phyloP scores from a whole-genome alignment of 2,888 invertebrate genomes.

The Drosophila robusta region DNA sequence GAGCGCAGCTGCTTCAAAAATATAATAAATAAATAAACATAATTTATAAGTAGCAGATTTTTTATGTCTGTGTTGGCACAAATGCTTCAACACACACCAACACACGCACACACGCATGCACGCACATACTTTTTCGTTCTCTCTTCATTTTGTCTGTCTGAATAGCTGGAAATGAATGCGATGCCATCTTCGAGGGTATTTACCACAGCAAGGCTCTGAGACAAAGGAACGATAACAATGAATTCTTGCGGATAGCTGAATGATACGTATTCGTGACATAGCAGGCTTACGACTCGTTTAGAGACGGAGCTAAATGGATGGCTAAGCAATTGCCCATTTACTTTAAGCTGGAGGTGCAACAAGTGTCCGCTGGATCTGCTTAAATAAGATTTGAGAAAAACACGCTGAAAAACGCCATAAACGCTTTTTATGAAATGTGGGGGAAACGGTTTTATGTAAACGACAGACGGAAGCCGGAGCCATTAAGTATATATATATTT shows the following conservation, averaged over 20 bases:
- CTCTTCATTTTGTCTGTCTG: conserved; percentile 47
- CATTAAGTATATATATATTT: too few relatives aligned
- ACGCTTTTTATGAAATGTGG: too few relatives aligned
- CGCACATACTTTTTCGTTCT: conserved; percentile 17
- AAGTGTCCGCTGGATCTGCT: conserved; percentile 16
- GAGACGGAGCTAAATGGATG: background rate
- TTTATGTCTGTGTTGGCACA: conserved; percentile 73
- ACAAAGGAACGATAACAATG: conserved; percentile 57
- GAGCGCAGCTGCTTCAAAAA: conserved; percentile 77
- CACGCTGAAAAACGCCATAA: too few relatives aligned
- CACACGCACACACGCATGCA: conserved; percentile 3
- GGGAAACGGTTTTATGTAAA: too few relatives aligned
- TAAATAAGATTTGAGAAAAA: background rate
- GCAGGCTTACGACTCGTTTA: conserved; percentile 13
- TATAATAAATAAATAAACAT: conserved; percentile 81
- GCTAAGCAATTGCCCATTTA: background rate
- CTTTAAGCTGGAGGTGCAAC: conserved; percentile 28
- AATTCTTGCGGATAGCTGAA: conserved; percentile 31
- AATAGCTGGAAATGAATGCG: conserved; percentile 59
- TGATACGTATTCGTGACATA: conserved; percentile 30
- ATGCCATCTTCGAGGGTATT: conserved; percentile 65
- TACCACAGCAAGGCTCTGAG: conserved; percentile 48
- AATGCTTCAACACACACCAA: conserved; percentile 61
- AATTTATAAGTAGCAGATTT: conserved; percentile 81
- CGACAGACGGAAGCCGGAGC: too few relatives aligned